Conservation (phyloP, 2,888 invertebrate species). For the Itoplectis maculator region DNA sequence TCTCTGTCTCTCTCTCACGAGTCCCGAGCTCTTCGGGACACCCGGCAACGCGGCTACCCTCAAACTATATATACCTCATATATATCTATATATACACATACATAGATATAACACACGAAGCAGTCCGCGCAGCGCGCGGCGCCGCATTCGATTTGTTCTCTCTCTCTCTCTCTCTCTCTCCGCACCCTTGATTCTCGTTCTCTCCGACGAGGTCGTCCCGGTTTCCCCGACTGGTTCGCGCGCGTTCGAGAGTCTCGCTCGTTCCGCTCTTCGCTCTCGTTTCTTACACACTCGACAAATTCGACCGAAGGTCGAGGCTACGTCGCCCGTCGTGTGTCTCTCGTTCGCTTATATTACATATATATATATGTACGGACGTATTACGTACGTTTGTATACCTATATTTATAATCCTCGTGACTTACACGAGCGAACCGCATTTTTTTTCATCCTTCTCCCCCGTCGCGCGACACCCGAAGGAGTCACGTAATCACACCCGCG, state of each 20-base stretch:
- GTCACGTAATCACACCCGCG: slow-evolving; percentile 27
- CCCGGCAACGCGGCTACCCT: neutral
- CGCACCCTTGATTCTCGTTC: slow-evolving; percentile 60
- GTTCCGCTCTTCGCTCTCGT: neutral
- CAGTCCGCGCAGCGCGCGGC: slow-evolving; percentile 23
- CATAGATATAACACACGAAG: neutral
- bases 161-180: too few species aligned
- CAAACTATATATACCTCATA: neutral
- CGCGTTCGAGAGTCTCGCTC: neutral
- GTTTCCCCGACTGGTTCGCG: slow-evolving; percentile 30
- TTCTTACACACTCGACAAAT: slow-evolving; percentile 40
- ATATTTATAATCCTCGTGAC: neutral
- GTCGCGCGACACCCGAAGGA: neutral
- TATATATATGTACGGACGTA: too few species aligned
- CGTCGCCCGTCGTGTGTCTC: slow-evolving; percentile 7
- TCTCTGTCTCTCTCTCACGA: too few species aligned
- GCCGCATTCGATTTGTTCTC: slow-evolving; percentile 33
- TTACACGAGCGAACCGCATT: neutral
- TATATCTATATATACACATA: neutral
- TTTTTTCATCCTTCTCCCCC: neutral
- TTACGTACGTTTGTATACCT: too few species aligned
- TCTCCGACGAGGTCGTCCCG: slow-evolving; percentile 40
- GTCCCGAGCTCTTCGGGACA: slow-evolving; percentile 15
- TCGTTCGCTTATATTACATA: too few species aligned
- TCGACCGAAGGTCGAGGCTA: slow-evolving; percentile 57